A percentile compares a stretch with the other conserved stretches of the same genome.
Conservation (phyloP, 2,888 invertebrate species). For the Hermaeophaga mercurialis region DNA sequence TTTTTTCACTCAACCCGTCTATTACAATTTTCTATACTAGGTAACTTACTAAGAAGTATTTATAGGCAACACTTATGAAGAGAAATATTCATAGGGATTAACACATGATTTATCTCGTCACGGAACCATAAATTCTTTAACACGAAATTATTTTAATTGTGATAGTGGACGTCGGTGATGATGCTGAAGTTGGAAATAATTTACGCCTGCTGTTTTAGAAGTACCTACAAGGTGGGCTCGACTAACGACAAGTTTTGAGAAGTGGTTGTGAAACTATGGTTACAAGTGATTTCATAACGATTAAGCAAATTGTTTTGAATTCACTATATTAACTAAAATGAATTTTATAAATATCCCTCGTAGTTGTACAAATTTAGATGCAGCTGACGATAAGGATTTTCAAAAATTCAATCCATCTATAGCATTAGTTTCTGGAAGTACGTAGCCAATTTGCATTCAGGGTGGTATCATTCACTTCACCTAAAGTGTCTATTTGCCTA, state of each 20-base stretch:
- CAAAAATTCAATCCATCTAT: too few species aligned
- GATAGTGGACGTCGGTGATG: constrained; percentile 18
- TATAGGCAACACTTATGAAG: constrained; percentile 27
- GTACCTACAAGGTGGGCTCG: constrained; percentile 9
- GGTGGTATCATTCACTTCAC: constrained; percentile 5
- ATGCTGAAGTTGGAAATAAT: constrained; percentile 19
- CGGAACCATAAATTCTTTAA: constrained; percentile 23
- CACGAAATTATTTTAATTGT: constrained; percentile 31
- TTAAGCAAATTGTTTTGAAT: too few species aligned
- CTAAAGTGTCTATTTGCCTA: constrained; percentile 18
- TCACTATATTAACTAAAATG: too few species aligned
- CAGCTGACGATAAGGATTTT: too few species aligned
- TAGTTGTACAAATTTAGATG: too few species aligned
- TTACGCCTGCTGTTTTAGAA: constrained; percentile 20
- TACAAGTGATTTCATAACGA: too few species aligned
- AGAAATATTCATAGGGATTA: constrained; percentile 29
- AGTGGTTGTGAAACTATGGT: too few species aligned
- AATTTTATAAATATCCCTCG: too few species aligned
- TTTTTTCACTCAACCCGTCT: constrained; percentile 32
- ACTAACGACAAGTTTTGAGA: too few species aligned
- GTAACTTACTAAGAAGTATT: constrained; percentile 32
- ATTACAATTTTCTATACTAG: constrained; percentile 35
- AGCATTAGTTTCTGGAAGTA: neutral
- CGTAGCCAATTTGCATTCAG: constrained; percentile 9
- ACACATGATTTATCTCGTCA: constrained; percentile 32